Evolutionary conservation across 35 echinoderm and acorn worm species (phyloP).

Genomic region (Ptychodera flava): DNA sequence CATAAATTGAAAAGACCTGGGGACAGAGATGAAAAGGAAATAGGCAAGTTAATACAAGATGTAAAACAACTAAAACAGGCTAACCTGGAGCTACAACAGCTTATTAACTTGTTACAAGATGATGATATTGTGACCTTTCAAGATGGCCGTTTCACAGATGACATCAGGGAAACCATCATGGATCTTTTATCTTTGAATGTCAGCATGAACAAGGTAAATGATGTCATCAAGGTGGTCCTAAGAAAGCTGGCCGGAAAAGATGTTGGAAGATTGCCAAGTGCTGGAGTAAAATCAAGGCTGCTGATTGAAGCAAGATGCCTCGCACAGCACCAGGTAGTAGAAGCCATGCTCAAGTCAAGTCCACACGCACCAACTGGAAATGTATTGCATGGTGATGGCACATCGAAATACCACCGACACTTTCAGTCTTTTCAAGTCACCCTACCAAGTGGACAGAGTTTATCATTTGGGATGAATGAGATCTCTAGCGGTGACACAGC

Average conservation of each 20-base stretch:
- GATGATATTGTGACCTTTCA: background rate
- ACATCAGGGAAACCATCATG: background rate
- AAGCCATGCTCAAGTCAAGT: slow-evolving; percentile 18
- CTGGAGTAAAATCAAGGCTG: slow-evolving; percentile 22
- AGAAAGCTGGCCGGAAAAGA: background rate
- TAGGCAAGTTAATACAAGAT: background rate
- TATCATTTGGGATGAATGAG: too few relatives aligned
- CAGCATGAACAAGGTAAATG: background rate
- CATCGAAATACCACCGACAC: slow-evolving; percentile 44
- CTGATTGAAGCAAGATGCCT: slow-evolving; percentile 28
- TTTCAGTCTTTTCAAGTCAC: too few relatives aligned
- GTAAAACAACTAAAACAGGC: background rate
- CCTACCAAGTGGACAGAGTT: too few relatives aligned
- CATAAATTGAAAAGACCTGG: background rate
- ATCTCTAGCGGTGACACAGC: slow-evolving; percentile 27
- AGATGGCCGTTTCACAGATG: background rate
- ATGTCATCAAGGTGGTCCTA: background rate
- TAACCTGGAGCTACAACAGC: background rate
- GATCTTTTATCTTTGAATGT: background rate
- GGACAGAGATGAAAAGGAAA: background rate
- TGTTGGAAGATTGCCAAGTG: background rate
- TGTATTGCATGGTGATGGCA: slow-evolving; percentile 52
- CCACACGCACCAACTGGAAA: too few relatives aligned
- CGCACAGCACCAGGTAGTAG: slow-evolving; percentile 41
- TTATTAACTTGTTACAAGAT: background rate